Evolutionary conservation across 1,140 invertebrate species (phyloP).

Genomic region (Gonatopus flavifemur): DNA sequence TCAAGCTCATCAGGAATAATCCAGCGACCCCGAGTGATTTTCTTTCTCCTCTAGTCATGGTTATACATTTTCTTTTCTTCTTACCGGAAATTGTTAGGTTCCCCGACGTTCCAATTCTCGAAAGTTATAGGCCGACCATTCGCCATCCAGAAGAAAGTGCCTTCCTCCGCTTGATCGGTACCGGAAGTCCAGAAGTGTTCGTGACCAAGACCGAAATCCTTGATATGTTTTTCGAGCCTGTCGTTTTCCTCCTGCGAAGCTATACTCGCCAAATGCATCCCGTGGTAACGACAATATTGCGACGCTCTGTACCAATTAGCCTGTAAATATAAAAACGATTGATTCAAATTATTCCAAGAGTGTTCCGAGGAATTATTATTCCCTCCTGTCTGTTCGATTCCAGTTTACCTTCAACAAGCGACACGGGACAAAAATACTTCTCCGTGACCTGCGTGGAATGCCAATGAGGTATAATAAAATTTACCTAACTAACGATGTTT

Average conservation of each 20-base stretch:
- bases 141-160: slow-evolving; percentile 90
- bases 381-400: too few relatives aligned
- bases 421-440: too few relatives aligned
- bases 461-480: too few relatives aligned
- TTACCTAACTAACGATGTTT: too few relatives aligned
- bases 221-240: slow-evolving; percentile 79
- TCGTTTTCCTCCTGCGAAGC: slow-evolving; percentile 87
- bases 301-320: slow-evolving; percentile 90
- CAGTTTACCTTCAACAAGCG: too few relatives aligned
- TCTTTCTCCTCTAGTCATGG: too few relatives aligned
- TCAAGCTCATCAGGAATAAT: too few relatives aligned
- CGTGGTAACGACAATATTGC: slow-evolving; percentile 89
- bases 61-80: neutral
- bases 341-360: too few relatives aligned
- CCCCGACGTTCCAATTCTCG: slow-evolving; percentile 90
- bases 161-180: slow-evolving; percentile 87
- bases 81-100: slow-evolving; percentile 83
- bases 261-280: slow-evolving; percentile 88
- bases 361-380: too few relatives aligned
- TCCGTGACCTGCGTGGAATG: too few relatives aligned
- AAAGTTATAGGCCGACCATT: slow-evolving; percentile 85
- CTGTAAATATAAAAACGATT: too few relatives aligned
- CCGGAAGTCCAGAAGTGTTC: slow-evolving; percentile 93
- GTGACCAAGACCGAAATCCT: slow-evolving; percentile 79
- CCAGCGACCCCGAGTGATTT: too few relatives aligned